Conservation (phyloP, 2,113 vertebrate genomes). For the Chaetops frenatus region DNA sequence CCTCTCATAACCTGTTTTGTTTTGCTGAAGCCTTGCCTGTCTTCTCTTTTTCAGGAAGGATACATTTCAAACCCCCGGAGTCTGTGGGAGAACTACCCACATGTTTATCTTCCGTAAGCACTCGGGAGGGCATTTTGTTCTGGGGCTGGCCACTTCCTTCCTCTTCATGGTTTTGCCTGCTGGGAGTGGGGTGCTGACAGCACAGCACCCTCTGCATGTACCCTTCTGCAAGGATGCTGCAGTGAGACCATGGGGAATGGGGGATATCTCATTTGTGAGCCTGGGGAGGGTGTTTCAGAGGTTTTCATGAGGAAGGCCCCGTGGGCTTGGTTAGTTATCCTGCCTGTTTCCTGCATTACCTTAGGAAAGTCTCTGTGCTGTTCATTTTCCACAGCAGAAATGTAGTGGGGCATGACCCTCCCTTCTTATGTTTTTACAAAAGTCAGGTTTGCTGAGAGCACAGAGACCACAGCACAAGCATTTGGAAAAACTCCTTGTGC, state of each 20-base stretch:
- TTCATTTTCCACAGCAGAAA: not conserved
- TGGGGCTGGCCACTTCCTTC: conserved; percentile 21
- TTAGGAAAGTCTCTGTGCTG: not conserved
- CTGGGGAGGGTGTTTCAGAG: not conserved
- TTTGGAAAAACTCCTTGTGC: not conserved
- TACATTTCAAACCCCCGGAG: conserved; percentile 90
- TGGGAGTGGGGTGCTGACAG: not conserved
- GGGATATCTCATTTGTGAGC: not conserved
- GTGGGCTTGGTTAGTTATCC: not conserved
- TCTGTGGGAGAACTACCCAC: conserved; percentile 95
- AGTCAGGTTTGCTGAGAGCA: not conserved
- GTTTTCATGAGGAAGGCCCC: not conserved
- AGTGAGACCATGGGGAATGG: rapidly evolving
- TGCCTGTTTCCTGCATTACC: not conserved
- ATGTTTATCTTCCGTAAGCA: conserved; percentile 89
- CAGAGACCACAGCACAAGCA: not conserved
- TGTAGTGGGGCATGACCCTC: not conserved
- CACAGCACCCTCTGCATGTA: not conserved
- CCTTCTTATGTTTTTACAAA: not conserved
- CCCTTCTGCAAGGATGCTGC: not conserved
- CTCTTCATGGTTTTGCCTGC: not conserved
- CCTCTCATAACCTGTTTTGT: not conserved
- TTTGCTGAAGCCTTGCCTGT: not conserved
- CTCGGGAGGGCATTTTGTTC: not conserved
- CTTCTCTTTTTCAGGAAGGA: conserved; percentile 81